Percentiles rank a stretch among this genome's conserved stretches.
Conservation (phyloP, 2,797 vertebrate species). For the Acanthornis magna region DNA sequence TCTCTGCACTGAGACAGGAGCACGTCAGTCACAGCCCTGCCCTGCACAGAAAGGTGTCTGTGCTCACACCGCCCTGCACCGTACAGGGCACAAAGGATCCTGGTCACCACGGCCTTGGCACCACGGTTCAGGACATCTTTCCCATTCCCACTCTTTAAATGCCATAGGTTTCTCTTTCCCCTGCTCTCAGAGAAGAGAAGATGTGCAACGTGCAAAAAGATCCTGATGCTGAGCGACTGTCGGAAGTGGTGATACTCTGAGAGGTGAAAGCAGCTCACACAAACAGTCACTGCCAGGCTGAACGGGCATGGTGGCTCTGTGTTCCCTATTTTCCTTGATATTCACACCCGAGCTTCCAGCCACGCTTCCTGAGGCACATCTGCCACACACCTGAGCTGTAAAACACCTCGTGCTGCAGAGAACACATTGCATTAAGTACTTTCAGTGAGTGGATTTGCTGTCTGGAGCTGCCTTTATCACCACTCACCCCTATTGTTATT, state of each 20-base stretch:
- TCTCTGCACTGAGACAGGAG: not conserved
- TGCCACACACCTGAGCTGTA: not conserved
- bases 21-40: not conserved
- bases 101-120: not conserved
- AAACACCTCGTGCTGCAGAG: not conserved
- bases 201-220: accelerated
- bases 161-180: not conserved
- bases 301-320: not conserved
- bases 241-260: not conserved
- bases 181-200: not conserved
- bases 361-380: not conserved
- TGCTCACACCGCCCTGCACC: not conserved
- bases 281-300: not conserved
- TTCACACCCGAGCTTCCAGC: not conserved
- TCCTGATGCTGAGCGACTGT: not conserved
- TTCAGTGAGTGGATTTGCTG: not conserved
- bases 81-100: not conserved
- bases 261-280: not conserved
- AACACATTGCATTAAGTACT: not conserved
- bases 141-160: not conserved
- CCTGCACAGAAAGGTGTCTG: not conserved
- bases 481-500: not conserved
- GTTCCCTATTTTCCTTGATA: not conserved
- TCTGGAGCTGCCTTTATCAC: not conserved
- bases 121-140: not conserved